Conservation (phyloP, 2,797 vertebrate genomes). For the Zenarchopterus dispar region DNA sequence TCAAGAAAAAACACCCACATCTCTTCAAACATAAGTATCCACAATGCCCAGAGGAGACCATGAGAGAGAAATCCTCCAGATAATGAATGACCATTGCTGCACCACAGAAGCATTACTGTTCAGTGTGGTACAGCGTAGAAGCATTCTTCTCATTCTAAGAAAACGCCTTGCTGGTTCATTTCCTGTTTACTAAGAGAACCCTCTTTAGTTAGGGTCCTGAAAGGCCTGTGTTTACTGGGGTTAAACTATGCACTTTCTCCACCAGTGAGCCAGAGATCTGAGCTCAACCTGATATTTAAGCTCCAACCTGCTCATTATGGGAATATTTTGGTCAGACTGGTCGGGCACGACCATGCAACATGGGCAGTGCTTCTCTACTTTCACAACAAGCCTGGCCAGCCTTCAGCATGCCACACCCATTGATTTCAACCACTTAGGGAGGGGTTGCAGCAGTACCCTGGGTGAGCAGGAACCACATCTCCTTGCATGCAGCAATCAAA, state of each 20-base stretch:
- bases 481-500: constrained; percentile 41
- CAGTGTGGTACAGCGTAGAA: constrained; percentile 75
- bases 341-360: constrained; percentile 64
- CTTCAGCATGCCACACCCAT: constrained; percentile 70
- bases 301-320: constrained; percentile 83
- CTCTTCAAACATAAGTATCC: constrained; percentile 47
- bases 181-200: constrained; percentile 86
- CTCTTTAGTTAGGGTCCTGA: constrained; percentile 75
- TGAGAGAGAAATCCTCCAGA: constrained; percentile 47
- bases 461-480: constrained; percentile 57
- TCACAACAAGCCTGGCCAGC: constrained; percentile 75
- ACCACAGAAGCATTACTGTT: constrained; percentile 75
- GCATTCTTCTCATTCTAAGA: constrained; percentile 82
- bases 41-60: constrained; percentile 40
- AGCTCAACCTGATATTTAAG: constrained; percentile 83
- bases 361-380: constrained; percentile 75
- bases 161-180: constrained; percentile 84
- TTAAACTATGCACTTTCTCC: constrained; percentile 80
- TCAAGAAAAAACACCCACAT: constrained; percentile 55
- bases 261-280: constrained; percentile 77
- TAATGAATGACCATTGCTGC: constrained; percentile 74
- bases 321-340: constrained; percentile 74
- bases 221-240: constrained; percentile 81
- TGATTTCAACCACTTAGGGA: constrained; percentile 69
- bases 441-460: constrained; percentile 53